Base-by-base conservation (phyloP, 2,888 invertebrate genomes). In the Schizotus pectinicornis region DNA sequence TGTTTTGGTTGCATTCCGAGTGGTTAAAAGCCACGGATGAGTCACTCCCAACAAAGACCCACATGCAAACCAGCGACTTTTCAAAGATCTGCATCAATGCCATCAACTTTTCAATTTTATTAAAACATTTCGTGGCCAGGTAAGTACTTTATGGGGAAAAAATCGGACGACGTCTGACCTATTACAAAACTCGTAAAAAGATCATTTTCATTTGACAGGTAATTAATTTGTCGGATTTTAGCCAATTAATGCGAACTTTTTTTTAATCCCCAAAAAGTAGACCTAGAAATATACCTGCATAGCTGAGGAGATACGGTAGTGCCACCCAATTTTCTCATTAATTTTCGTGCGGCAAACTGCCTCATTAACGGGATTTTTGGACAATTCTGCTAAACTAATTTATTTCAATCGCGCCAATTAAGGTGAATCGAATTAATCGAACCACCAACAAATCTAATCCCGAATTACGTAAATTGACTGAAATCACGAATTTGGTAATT, bases 31-130 rank as follows among this genome's bases (percentile, higher is more conserved):
- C 30, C 9, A 12, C 6, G 38, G 34, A 43, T 43, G 42, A 51
- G 11, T 51, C 51, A 51, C 13, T n/a, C 3, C 22, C 22, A 22
- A 22, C 2, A 34, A 42, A 35, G 35, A 33, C 34, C 45, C 30
- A 46, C 37, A 41, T 41, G 34, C 36, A 52, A 52, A 33, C 45
- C n/a, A 45, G 33, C 12, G 45, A 52, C 52, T 52, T 45, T 47
- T 46, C 32, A 52, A 51, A 42, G 43, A 43, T 48, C 31, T 51
- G 47, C 57, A 57, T 41, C 56, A 56, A 56, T 56, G 56, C 35
- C 56, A 51, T 51, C 56, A 56, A 51, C 56, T 56, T 56, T 56
- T 56, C 38, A 51, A 51, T 46, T 46, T 51, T 12, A 30, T 30
- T 56, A 35, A 48, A 41, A 14, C 36, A 13, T 30, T 31, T 41